Base-by-base conservation (phyloP, 2,113 vertebrate genomes). In the Agapornis roseicollis region DNA sequence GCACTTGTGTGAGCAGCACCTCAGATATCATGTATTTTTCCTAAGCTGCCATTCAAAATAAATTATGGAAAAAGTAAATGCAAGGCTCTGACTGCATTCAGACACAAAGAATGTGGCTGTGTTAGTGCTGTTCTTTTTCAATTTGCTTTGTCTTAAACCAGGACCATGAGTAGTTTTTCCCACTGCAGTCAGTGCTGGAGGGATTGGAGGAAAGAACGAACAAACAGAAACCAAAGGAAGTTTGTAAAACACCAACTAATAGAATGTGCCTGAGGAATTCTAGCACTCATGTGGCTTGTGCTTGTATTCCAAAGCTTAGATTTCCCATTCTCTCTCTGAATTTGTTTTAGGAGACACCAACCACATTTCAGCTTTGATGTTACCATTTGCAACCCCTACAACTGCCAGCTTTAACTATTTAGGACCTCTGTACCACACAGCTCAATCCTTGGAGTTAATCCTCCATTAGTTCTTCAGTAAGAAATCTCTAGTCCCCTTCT, bases 11-110 rank as follows among this genome's bases (percentile, higher is more conserved):
- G 29, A 85, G 42, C 33, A 64, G 29, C n/a, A 52, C 5, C 9
- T 82, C 28, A 31, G 13, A 9, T 18, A 10, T 33, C 29, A 14
- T 44, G 80, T 29, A 27, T 64, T 91, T 78, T 81, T 94, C 33
- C 19, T 87, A 80, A 70, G 13, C 3, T 91, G 44, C 24, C 37
- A 33, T 60, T 92, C 35, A 80, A 73, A 88, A 29, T 31, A 55
- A 56, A 17, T 50, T 29, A 55, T 44, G 46, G 29, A 64, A 94
- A 85, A 66, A 42, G 7, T 14, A 72, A 72, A 83, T 29, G 27
- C 23, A 85, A 35, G 0, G 0, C 17, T 82, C 10, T 72, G 0
- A 0, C 17, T 80, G 12, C 69, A 29, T 46, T 88, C 46, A 28
- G 17, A 49, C 3, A 2, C 82, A 77, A 94, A 66, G 31, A 82